Evolutionary conservation across 2,113 vertebrate species (phyloP).

Genomic region (Anolis carolinensis): DNA sequence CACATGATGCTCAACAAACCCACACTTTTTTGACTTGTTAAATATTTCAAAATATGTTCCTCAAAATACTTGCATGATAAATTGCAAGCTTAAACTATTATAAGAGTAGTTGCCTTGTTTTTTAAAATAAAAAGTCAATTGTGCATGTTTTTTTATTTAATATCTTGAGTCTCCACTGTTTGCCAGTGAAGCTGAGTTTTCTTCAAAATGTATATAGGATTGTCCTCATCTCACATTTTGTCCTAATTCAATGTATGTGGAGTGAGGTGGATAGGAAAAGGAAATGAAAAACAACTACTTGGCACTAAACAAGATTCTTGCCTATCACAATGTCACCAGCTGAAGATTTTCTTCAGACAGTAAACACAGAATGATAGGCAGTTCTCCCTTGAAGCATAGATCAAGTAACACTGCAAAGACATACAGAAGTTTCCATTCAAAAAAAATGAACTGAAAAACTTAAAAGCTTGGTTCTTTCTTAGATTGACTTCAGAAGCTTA

Average conservation of each 20-base stretch:
- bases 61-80: neutral
- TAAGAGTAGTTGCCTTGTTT: neutral
- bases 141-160: neutral
- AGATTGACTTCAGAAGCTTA: constrained; percentile 2
- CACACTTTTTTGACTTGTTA: neutral
- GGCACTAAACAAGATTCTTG: constrained; percentile 5
- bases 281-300: neutral
- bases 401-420: constrained; percentile 29
- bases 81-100: neutral
- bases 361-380: constrained; percentile 39
- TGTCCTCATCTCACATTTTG: neutral
- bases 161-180: neutral
- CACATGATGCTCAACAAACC: neutral
- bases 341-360: constrained; percentile 24
- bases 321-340: constrained; percentile 15
- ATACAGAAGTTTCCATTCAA: neutral
- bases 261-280: neutral
- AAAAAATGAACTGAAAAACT: constrained; percentile 7
- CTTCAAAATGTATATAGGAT: neutral
- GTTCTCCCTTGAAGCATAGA: constrained; percentile 14
- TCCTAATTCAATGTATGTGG: neutral
- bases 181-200: neutral
- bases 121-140: neutral
- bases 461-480: constrained; percentile 24
- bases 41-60: neutral